Conservation (phyloP, 2,888 invertebrate genomes). For the Kuschelorhynchus macadamiae region DNA sequence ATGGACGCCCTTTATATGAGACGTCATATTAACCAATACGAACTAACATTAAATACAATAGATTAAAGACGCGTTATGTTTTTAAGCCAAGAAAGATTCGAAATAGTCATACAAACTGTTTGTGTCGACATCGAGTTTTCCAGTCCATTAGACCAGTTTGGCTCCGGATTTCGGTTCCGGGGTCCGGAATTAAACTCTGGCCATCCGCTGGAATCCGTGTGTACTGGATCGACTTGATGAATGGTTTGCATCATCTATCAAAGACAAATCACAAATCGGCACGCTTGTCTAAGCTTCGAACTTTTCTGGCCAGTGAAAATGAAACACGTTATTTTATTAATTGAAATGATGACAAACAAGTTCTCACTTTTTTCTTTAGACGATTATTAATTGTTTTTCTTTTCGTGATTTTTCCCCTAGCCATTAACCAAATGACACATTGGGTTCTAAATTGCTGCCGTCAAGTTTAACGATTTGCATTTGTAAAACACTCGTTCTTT, state of each 20-base stretch:
- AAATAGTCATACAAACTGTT: conserved; percentile 61
- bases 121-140: conserved; percentile 66
- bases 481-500: too few species aligned
- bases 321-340: conserved; percentile 58
- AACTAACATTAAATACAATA: conserved; percentile 16
- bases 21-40: too few species aligned
- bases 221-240: conserved; percentile 65
- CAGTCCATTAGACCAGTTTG: conserved; percentile 57
- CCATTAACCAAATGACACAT: conserved; percentile 13
- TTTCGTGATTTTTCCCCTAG: conserved; percentile 29
- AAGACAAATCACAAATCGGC: conserved; percentile 68
- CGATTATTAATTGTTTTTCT: conserved; percentile 46
- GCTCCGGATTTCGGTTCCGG: conserved; percentile 50
- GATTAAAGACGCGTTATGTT: conserved; percentile 38
- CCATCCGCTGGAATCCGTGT: conserved; percentile 57
- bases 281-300: conserved; percentile 56
- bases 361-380: conserved; percentile 47
- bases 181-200: conserved; percentile 53
- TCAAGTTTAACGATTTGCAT: too few species aligned
- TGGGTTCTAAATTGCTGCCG: too few species aligned
- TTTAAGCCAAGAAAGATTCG: conserved; percentile 48
- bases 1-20: too few species aligned
- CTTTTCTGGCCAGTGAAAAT: conserved; percentile 53
- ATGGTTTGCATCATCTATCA: conserved; percentile 68
- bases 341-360: conserved; percentile 57